Evolutionary conservation across 2,113 vertebrate species (phyloP).

Genomic region (Cheilinus undulatus): DNA sequence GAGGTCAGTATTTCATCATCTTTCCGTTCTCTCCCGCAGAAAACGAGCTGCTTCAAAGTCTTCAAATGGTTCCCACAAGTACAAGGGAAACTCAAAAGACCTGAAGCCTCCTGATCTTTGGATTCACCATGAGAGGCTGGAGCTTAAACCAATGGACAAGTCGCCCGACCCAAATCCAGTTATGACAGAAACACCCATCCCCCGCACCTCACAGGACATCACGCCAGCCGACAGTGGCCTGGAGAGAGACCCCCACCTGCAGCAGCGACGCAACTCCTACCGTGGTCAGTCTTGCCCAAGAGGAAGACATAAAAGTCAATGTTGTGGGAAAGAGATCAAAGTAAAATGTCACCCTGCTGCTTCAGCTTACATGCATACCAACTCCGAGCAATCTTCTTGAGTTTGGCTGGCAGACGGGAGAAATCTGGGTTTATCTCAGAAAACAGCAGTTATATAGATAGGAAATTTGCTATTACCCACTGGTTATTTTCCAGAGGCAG

Average conservation of each 20-base stretch:
- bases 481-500: conserved; percentile 16
- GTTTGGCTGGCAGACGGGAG: conserved; percentile 22
- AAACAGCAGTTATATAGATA: conserved; percentile 9
- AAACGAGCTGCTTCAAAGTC: conserved; percentile 97
- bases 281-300: conserved; percentile 84
- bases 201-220: conserved; percentile 95
- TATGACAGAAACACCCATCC: conserved; percentile 97
- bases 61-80: conserved; percentile 96
- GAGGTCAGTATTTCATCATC: neutral
- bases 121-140: conserved; percentile 98
- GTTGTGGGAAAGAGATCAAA: conserved; percentile 42
- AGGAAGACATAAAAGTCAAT: conserved; percentile 6
- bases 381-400: conserved; percentile 28
- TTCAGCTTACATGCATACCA: conserved; percentile 34
- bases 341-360: conserved; percentile 22
- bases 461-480: conserved; percentile 17
- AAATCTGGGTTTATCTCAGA: conserved; percentile 22
- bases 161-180: conserved; percentile 97
- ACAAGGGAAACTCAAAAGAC: conserved; percentile 97
- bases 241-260: conserved; percentile 89
- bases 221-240: conserved; percentile 92
- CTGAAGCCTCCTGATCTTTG: conserved; percentile 98
- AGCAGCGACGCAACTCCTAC: conserved; percentile 96
- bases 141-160: conserved; percentile 97
- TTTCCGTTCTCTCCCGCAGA: conserved; percentile 70